Conservation (phyloP, 2,113 vertebrate genomes). For the Myiozetetes cayanensis region DNA sequence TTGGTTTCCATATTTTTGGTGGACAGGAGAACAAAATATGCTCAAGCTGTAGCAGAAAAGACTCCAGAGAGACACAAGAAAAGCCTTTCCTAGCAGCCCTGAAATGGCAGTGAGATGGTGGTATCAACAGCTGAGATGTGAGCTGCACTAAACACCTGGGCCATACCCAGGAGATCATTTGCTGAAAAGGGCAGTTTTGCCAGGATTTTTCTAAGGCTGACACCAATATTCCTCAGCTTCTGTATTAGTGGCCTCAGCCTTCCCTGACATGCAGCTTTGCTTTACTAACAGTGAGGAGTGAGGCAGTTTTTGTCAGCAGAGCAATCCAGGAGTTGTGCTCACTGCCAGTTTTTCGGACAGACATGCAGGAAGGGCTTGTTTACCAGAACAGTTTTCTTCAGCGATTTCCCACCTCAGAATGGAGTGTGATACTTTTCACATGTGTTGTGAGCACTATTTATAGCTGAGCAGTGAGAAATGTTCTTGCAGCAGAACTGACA, state of each 20-base stretch:
- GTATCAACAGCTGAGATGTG: not conserved
- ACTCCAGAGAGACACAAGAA: not conserved
- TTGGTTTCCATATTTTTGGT: not conserved
- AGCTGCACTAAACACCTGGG: not conserved
- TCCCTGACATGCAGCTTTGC: not conserved
- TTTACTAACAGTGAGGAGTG: not conserved
- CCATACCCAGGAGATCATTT: not conserved
- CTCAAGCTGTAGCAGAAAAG: not conserved
- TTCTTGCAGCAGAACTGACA: not conserved
- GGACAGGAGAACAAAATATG: not conserved
- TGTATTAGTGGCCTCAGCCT: not conserved
- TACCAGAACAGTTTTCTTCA: constrained; percentile 40
- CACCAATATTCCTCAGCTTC: not conserved
- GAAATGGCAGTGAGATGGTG: not conserved
- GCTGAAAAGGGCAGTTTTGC: not conserved
- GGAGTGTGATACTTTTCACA: not conserved
- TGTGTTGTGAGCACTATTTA: constrained; percentile 33
- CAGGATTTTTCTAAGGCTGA: not conserved
- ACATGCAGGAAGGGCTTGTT: constrained; percentile 41
- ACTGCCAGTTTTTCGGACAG: not conserved
- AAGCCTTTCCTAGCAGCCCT: not conserved
- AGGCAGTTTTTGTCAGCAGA: not conserved
- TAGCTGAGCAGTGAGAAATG: not conserved
- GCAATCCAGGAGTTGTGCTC: not conserved
- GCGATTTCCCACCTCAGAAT: not conserved